Percentiles rank a stretch among this genome's conserved stretches.
Evolutionary conservation across 2,797 vertebrate genomes (phyloP).

Genomic region (Smutsia gigantea): DNA sequence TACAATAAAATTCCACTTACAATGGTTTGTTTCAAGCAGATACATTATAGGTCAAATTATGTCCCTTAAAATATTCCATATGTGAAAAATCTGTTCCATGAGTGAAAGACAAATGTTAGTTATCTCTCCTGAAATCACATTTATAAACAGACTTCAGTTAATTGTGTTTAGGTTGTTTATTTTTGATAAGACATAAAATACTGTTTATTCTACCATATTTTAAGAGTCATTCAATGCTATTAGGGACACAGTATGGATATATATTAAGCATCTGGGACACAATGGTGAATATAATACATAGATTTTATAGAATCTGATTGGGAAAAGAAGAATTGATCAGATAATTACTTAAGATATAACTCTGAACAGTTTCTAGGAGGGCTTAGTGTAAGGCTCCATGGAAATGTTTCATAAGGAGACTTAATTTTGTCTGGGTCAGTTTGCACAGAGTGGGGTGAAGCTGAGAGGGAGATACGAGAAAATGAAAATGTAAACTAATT

Average conservation of each 20-base stretch:
- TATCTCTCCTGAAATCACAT: background rate
- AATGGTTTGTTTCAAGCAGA: background rate
- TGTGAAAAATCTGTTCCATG: background rate
- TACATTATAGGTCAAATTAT: background rate
- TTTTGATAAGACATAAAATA: background rate
- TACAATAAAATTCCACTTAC: background rate
- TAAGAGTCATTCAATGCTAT: background rate
- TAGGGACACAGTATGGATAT: background rate
- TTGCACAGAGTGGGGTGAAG: background rate
- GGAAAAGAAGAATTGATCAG: background rate
- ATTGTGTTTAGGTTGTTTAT: slow-evolving; percentile 13
- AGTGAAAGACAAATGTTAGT: background rate
- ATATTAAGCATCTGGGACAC: background rate
- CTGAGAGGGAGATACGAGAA: background rate
- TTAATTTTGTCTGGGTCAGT: background rate
- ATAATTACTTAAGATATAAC: background rate
- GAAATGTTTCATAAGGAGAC: background rate
- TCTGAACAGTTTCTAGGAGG: background rate
- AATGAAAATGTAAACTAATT: background rate
- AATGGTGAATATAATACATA: background rate
- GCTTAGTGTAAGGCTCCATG: rapidly evolving
- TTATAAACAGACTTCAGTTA: background rate
- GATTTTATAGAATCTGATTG: background rate
- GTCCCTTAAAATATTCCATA: background rate
- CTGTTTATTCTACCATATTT: background rate